Evolutionary conservation across 1,140 invertebrate genomes (phyloP).

Genomic region (Pogonomyrmex californicus): DNA sequence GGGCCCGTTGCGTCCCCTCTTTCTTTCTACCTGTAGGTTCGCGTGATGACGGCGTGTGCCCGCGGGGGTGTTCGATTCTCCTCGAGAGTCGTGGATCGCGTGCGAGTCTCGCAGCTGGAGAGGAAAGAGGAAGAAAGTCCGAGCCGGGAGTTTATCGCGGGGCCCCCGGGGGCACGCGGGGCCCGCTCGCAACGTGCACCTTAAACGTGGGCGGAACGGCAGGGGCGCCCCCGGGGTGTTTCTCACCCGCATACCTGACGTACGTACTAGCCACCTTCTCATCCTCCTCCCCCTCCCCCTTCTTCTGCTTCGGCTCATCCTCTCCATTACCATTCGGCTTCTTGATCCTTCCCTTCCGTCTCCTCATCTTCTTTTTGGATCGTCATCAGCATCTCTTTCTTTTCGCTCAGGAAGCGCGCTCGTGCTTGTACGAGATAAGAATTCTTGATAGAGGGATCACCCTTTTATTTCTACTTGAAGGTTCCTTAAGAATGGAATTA

Average conservation of each 20-base stretch:
- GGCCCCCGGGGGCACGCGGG: slow-evolving; percentile 55
- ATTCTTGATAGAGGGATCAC: neutral
- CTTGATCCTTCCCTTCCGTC: slow-evolving; percentile 42
- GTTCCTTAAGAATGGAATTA: neutral
- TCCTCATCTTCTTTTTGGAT: slow-evolving; percentile 21
- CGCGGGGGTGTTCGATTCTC: slow-evolving; percentile 82
- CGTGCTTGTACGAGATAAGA: slow-evolving; percentile 25
- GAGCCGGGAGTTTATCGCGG: slow-evolving; percentile 60
- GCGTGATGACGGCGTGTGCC: slow-evolving; percentile 85
- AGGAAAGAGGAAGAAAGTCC: slow-evolving; percentile 12
- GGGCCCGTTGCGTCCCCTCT: slow-evolving; percentile 16
- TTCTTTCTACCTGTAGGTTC: slow-evolving; percentile 68
- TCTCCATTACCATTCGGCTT: slow-evolving; percentile 34
- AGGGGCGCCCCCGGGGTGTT: slow-evolving; percentile 78
- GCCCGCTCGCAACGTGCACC: slow-evolving; percentile 72
- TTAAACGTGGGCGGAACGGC: slow-evolving; percentile 84
- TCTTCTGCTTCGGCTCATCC: neutral
- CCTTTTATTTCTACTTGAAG: neutral
- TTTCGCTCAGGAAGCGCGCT: slow-evolving; percentile 25
- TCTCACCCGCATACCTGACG: slow-evolving; percentile 84
- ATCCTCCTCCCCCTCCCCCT: slow-evolving; percentile 12
- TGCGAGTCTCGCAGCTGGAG: slow-evolving; percentile 64
- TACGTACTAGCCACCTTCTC: slow-evolving; percentile 73
- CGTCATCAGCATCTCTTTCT: slow-evolving; percentile 5
- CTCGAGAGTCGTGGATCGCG: slow-evolving; percentile 75